Evolutionary conservation across 2,888 invertebrate species (phyloP), one percentile per base, ranked within the genome.

Genomic region (Melinopterus prodromus): DNA sequence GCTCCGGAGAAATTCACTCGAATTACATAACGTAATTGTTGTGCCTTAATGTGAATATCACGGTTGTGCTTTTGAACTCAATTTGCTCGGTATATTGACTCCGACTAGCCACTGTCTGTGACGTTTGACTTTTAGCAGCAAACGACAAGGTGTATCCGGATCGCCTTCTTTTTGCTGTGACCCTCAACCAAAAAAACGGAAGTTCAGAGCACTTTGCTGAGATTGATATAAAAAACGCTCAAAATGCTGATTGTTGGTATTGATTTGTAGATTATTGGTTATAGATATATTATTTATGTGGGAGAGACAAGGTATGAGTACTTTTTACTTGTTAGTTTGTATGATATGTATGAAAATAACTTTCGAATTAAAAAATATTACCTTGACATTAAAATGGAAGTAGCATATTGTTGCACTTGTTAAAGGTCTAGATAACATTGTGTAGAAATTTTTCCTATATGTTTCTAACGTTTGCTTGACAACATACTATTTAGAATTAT

Each of bases 141-240:
- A 53, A 53, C 9, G 7, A 53, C 53, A 53, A 53, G 53, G 53
- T 12, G 53, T 53, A 53, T 53, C 53, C 53, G 53, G 53, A 53
- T 53, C 12, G 5, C 53, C 53, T 53, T 53, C 53, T 53, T 53
- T 26, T 53, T 53, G 53, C 53, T 53, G 53, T 53, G 53, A 53
- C 53, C 53, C 53, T 53, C 53, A 53, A 53, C 53, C 53, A 53
- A 53, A 53, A 53, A 53, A 53, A 53, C 53, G 53, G 53, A 53
- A 53, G 53, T 53, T 53, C 53, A 53, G 2, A 53, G 53, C 53
- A 9, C 53, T 53, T 53, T 53, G 2, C 53, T 53, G 53, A 1
- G 53, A 53, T 3, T 53, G 12, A 12, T 53, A 53, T 2, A 9
- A 9, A 53, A 53, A 53, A 53, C 26, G 1, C 26, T 26, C 3